Evolutionary conservation across 2,113 vertebrate species (phyloP).

Genomic region (Nothoprocta pentlandii): DNA sequence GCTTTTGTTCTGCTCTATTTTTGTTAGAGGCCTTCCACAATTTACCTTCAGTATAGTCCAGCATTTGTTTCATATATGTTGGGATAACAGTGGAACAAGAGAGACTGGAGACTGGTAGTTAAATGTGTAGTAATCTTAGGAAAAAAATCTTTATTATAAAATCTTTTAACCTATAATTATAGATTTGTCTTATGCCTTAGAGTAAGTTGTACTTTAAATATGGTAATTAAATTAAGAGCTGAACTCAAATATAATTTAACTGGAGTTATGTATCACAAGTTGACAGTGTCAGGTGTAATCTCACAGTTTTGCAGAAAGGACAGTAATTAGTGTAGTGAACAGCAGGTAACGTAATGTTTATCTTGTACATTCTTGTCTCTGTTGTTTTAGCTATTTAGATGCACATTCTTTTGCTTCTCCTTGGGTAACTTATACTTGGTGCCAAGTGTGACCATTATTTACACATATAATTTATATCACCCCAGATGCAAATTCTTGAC

Average conservation of each 20-base stretch:
- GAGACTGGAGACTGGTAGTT: neutral
- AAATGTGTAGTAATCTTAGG: neutral
- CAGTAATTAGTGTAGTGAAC: neutral
- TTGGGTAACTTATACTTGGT: neutral
- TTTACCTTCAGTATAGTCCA: neutral
- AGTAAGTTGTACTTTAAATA: constrained; percentile 1
- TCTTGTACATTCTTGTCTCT: neutral
- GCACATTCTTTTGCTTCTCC: neutral
- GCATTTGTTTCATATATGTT: neutral
- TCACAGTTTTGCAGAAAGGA: neutral
- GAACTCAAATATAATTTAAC: neutral
- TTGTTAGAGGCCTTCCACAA: neutral
- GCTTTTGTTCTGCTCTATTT: neutral
- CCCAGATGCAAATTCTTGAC: neutral
- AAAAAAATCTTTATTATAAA: neutral
- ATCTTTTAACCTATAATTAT: neutral
- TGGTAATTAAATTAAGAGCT: neutral
- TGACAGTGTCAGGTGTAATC: neutral
- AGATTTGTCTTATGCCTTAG: neutral
- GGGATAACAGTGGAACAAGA: neutral
- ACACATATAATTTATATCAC: neutral
- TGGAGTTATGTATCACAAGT: neutral
- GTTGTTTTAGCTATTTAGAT: neutral
- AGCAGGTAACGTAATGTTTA: neutral
- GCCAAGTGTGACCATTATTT: neutral